These are phyloP conservation scores for Empis stercorea DNA, from an alignment of 2,888 invertebrate species.

Conservation along the genomic window DNA sequence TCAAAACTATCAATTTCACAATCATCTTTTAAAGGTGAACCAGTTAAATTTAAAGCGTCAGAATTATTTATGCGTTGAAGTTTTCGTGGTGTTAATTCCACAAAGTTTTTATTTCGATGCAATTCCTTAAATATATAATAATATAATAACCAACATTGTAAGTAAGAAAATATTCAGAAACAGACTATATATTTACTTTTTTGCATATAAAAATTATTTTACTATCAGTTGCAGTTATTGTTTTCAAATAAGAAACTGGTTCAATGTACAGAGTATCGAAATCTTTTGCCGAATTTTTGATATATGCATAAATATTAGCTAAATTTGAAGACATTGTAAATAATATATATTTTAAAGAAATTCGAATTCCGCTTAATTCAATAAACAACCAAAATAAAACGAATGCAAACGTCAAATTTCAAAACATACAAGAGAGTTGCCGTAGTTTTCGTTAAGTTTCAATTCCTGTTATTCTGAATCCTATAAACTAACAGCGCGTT, in stretches of 20 bases:
- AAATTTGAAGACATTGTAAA: not conserved
- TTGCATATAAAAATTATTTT: constrained; percentile 16
- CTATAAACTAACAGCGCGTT: no score
- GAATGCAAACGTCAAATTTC: no score
- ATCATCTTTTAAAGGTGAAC: constrained; percentile 33
- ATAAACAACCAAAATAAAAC: no score
- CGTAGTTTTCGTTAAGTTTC: no score
- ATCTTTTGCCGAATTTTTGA: constrained; percentile 6
- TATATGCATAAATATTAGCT: constrained; percentile 8
- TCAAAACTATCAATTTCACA: constrained; percentile 28
- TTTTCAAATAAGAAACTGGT: constrained; percentile 13
- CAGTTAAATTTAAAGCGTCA: constrained; percentile 26
- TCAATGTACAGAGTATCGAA: constrained; percentile 7
- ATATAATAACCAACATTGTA: not conserved
- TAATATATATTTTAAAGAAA: no score
- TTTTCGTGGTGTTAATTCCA: constrained; percentile 14
- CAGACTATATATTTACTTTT: constrained; percentile 13
- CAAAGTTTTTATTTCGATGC: not conserved
- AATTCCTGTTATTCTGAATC: no score
- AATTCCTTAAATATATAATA: no score
- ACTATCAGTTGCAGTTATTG: constrained; percentile 10
- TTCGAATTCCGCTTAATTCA: no score
- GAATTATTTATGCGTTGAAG: constrained; percentile 10
- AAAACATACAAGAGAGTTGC: no score
- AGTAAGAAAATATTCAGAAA: no score